Percentiles rank a stretch among this genome's conserved stretches.
Evolutionary conservation across 2,113 vertebrate genomes (phyloP).

Genomic region (Lophura nycthemera): DNA sequence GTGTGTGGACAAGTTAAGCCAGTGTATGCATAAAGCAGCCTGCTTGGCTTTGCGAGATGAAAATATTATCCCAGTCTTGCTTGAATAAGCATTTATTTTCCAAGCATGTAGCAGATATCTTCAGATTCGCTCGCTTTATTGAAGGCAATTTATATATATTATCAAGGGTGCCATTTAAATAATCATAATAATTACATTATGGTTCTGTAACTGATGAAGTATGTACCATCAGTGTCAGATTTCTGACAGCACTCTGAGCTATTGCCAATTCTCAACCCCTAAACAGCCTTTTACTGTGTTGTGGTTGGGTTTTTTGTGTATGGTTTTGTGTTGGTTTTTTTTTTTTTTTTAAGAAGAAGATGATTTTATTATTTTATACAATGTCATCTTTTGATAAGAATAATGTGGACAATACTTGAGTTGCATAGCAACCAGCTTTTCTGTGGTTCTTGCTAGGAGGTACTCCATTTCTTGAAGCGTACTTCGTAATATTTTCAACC

Average conservation of each 20-base stretch:
- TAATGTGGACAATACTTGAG: slow-evolving; percentile 62
- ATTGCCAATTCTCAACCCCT: slow-evolving; percentile 60
- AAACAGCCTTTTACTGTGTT: slow-evolving; percentile 64
- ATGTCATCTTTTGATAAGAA: slow-evolving; percentile 68
- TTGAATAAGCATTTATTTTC: slow-evolving; percentile 13
- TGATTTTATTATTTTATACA: slow-evolving; percentile 72
- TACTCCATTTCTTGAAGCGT: slow-evolving; percentile 48
- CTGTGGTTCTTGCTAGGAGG: slow-evolving; percentile 70
- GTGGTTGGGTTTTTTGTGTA: neutral
- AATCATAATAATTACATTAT: slow-evolving; percentile 43
- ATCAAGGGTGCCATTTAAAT: slow-evolving; percentile 49
- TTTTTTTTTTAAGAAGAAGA: neutral
- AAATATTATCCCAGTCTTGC: neutral
- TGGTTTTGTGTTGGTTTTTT: neutral
- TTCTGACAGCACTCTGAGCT: slow-evolving; percentile 65
- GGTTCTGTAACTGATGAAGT: slow-evolving; percentile 30
- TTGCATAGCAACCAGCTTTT: slow-evolving; percentile 80
- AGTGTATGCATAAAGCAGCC: neutral
- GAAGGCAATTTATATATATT: slow-evolving; percentile 40
- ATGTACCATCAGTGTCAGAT: slow-evolving; percentile 20
- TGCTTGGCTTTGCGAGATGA: neutral
- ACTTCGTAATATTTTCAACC: slow-evolving; percentile 63
- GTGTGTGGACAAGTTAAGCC: fast-evolving
- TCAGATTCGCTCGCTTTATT: slow-evolving; percentile 17
- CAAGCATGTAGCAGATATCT: slow-evolving; percentile 3